Evolutionary conservation across 2,113 vertebrate genomes (phyloP).

Genomic region (Otocyon megalotis): DNA sequence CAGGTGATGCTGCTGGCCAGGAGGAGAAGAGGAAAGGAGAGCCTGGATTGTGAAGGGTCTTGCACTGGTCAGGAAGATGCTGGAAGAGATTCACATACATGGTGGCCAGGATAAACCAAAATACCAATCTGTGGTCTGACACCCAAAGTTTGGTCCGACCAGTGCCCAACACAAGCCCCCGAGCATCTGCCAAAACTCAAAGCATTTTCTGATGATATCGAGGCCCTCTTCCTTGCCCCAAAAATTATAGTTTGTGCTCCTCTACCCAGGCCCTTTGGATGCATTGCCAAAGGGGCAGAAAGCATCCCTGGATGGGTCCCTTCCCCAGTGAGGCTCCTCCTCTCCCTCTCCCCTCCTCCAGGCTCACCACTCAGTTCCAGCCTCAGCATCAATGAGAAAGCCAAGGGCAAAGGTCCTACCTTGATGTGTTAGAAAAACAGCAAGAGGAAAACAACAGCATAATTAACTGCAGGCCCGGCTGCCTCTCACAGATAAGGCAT

Average conservation of each 20-base stretch:
- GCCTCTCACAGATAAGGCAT: constrained; percentile 67
- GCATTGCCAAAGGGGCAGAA: background rate
- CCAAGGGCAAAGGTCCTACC: constrained; percentile 56
- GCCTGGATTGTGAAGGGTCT: background rate
- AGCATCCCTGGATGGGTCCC: too few relatives aligned
- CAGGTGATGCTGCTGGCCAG: fast-evolving
- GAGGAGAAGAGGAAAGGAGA: background rate
- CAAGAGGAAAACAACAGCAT: constrained; percentile 57
- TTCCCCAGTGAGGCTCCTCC: background rate
- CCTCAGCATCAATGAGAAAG: constrained; percentile 42
- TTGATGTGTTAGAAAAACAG: constrained; percentile 32
- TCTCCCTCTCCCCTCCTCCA: background rate
- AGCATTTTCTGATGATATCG: background rate
- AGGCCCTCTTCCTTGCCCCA: background rate
- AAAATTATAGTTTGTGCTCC: background rate
- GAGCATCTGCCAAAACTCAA: background rate
- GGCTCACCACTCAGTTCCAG: background rate
- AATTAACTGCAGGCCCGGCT: constrained; percentile 58
- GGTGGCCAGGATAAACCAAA: background rate
- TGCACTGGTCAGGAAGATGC: background rate
- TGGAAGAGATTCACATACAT: background rate
- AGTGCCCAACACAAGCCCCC: background rate
- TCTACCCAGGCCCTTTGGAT: background rate
- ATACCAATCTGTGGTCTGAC: background rate
- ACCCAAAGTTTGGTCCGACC: background rate